Base-by-base conservation (phyloP, 1,140 invertebrate species). In the Plodia interpunctella region DNA sequence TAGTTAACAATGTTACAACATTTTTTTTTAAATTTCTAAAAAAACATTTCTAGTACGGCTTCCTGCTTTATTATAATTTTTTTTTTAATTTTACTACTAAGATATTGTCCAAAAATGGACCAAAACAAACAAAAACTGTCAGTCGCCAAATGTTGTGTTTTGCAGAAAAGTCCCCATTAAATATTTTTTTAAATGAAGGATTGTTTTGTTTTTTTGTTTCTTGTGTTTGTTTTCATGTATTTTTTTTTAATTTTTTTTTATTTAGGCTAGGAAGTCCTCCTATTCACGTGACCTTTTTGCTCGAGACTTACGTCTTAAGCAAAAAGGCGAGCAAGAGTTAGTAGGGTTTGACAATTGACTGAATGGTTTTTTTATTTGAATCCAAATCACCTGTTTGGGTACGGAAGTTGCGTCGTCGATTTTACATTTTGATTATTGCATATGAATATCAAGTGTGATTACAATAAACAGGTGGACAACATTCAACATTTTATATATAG, bases 331-430 rank as follows among this genome's bases (percentile, higher is more conserved):
- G n/a, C n/a, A n/a, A n/a, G n/a, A n/a, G n/a, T n/a, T n/a, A n/a
- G n/a, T n/a, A 71, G 79, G 78, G 82, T 72, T 80, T 79, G 63
- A 78, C 67, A 76, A 76, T 78, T 60, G 69, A 54, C 56, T 80
- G 70, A 72, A 78, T 74, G 63, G 70, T 21, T 65, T 74, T 80
- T 35, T 35, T 63, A 63, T 70, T 64, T 70, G 59, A 60, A 62
- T 63, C 50, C 49, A 60, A 76, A 68, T 76, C 80, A 83, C 80
- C 80, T 82, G 80, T 25, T 77, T 66, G 74, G 74, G 66, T 64
- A 50, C 78, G 81, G 83, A 86, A 83, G 74, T 70, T 56, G 80
- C 74, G 57, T 57, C 57, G 51, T 64, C 67, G 70, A 72, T 68
- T 67, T 55, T 57, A 49, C 60, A 66, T 25, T 77, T 73, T 67